Base-by-base conservation (phyloP, 2,888 invertebrate genomes). In the Arctia plantaginis region DNA sequence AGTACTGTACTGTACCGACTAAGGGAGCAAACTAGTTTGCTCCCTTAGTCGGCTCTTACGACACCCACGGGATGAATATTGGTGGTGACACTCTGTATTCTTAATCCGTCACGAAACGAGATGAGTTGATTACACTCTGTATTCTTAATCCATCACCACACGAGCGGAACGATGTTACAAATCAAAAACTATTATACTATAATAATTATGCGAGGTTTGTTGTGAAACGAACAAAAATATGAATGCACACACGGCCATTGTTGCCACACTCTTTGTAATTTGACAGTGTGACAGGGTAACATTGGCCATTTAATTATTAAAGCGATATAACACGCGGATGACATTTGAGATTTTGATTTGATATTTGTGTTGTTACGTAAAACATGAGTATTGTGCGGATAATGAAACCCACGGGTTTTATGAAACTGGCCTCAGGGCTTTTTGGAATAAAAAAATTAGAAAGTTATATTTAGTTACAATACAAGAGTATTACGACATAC, bases 331-430 rank as follows among this genome's bases (percentile, higher is more conserved):
- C 27, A 41, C 8, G 12, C 13, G 13, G 15, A 41, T 67, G 15
- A n/a, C 51, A 55, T 55, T 55, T 55, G 51, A 55, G 23, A n/a
- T n/a, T 23, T 23, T 20, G 23, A 8, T 7, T 55, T n/a, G 12
- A 55, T 55, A 55, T 55, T 55, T 55, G 51, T 55, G 12, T 55
- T 55, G n/a, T 55, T 55, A n/a, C 51, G n/a, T n/a, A 55, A 55
- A 23, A 8, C 12, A 12, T 10, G 6, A n/a, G 51, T 55, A 55
- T 55, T 55, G 51, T n/a, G 12, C 51, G 3, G 23, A 55, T 55
- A 55, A n/a, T 55, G 51, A 55, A 55, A 55, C 51, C 51, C 23
- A n/a, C 51, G 51, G 23, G 12, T n/a, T 35, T 55, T 55, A 55
- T 55, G 51, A 55, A 55, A 55, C 23, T 20, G n/a, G 51, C 51